These are phyloP conservation scores for Pseudomyrmex sp. DNA, from an alignment of 1,140 invertebrate species.

Conservation along the genomic window DNA sequence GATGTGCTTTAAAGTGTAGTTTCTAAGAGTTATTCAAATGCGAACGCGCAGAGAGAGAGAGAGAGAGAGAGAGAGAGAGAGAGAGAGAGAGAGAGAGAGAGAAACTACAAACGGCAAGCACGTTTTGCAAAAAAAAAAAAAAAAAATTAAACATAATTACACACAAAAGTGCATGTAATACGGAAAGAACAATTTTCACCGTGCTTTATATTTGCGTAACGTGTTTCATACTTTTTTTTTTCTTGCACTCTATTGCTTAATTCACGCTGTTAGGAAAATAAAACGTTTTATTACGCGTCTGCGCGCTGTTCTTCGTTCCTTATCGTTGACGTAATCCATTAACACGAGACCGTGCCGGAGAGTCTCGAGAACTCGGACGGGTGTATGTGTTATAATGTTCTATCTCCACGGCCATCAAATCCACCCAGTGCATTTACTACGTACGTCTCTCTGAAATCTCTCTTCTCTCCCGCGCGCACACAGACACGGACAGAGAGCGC, in stretches of 20 bases:
- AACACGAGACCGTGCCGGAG: not conserved
- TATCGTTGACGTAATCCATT: conserved; percentile 24
- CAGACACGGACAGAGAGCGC: not conserved
- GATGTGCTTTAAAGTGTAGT: too few species aligned
- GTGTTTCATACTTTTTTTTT: not conserved
- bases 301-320: conserved; percentile 9
- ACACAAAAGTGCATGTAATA: not conserved
- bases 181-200: not conserved
- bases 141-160: not conserved
- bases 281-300: not conserved
- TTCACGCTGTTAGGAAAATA: too few species aligned
- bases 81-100: too few species aligned
- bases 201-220: not conserved
- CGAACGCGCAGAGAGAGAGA: too few species aligned
- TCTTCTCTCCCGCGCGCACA: conserved; percentile 1
- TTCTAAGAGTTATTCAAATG: too few species aligned
- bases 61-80: too few species aligned
- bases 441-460: conserved; percentile 28
- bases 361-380: not conserved
- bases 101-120: too few species aligned
- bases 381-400: conserved; percentile 23
- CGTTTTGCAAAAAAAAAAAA: too few species aligned
- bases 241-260: too few species aligned
- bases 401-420: conserved; percentile 47
- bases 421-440: conserved; percentile 39